Evolutionary conservation across 1,140 invertebrate species (phyloP), one percentile per base, ranked within the genome.

Genomic region (Metopolophium dirhodum): DNA sequence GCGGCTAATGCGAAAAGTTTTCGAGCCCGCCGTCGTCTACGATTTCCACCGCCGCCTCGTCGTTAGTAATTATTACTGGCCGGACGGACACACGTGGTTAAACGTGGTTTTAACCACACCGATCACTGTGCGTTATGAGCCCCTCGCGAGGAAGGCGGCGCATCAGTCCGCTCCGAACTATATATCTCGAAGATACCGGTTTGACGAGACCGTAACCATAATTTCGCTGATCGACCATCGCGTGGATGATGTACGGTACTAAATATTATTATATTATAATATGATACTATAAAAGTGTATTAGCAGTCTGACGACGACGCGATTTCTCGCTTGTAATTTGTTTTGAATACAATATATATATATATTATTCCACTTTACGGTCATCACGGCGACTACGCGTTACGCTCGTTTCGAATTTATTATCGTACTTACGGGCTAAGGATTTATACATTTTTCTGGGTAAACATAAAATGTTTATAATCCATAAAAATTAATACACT

Each of bases 1-100:
- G 49, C 3, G 51, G 23, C 35, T 90, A 90, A 90, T 57, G 88
- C 37, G 88, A 61, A 90, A 61, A 90, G 51, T 90, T 57, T 88
- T 88, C 30, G 41, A 49, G 85, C 85, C 35, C 30, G 4, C 11
- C 41, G 41, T 11, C 83, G 11, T 77, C 14, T 77, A 86, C 41
- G 23, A 86, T 41, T 83, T 47, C 23, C 37, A 7, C 20, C 82
- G 2, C 41, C 9, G 9, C 37, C 45, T n/a, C n/a, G n/a, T n/a
- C n/a, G n/a, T 51, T n/a, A 47, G 22, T 88, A 86, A 47, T 47
- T 18, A 47, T 47, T n/a, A 68, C 30, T n/a, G 30, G 1, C 61
- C 11, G 61, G 30, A n/a, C 51, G 7, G 18, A 54, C 51, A 7
- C 14, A 22, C 61, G 61, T n/a, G 14, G 30, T 68, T 7, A 68